Percentiles rank a stretch among this genome's conserved stretches.
These are phyloP conservation scores for Camelus bactrianus DNA, from an alignment of 2,113 vertebrate genomes.

Conservation along the genomic window DNA sequence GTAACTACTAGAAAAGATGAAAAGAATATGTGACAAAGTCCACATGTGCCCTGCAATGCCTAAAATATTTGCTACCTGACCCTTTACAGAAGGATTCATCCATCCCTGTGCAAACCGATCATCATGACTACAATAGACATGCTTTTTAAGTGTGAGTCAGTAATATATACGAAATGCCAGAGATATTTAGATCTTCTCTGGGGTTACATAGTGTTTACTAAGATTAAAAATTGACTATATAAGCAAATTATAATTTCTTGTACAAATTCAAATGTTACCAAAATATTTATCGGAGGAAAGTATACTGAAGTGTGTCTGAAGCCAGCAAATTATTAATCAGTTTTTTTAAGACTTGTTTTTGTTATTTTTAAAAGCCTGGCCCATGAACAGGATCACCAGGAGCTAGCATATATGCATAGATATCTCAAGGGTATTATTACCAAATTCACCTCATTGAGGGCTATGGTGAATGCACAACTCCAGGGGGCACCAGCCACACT, in stretches of 20 bases:
- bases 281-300: constrained; percentile 63
- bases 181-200: constrained; percentile 63
- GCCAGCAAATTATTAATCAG: not conserved
- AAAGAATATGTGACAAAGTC: not conserved
- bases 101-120: not conserved
- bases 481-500: not conserved
- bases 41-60: not conserved
- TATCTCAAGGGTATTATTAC: not conserved
- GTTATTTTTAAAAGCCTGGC: not conserved
- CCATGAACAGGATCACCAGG: not conserved
- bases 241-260: constrained; percentile 59
- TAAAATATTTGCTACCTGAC: constrained; percentile 19
- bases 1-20: not conserved
- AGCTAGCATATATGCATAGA: not conserved
- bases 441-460: not conserved
- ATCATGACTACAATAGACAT: not conserved
- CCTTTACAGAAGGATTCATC: not conserved
- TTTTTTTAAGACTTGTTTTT: not conserved
- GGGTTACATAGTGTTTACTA: constrained; percentile 53
- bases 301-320: not conserved
- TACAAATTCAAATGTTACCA: constrained; percentile 48
- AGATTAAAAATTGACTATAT: constrained; percentile 72
- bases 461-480: not conserved
- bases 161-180: not conserved
- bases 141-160: constrained; percentile 27